Base-by-base conservation (phyloP, 2,113 vertebrate genomes). In the Paramisgurnus dabryanus region DNA sequence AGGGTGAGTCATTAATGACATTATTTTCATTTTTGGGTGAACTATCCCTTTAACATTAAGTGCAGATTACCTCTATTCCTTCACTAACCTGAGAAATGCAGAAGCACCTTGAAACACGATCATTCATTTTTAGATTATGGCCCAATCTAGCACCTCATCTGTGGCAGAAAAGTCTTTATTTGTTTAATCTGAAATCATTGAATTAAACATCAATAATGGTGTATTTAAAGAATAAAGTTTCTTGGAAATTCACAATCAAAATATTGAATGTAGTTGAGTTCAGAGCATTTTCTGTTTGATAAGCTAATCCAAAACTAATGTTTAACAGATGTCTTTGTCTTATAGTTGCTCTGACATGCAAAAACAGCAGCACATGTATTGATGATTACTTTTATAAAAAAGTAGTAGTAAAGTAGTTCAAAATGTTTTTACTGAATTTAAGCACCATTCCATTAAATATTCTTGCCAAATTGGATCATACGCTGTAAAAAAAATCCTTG, bases 251-350 rank as follows among this genome's bases (percentile, higher is more conserved):
- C 17, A 58, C 55, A 58, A 58, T 58, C 55, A 53, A 34, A 76
- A 39, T 17, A n/a, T 50, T 53, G 58, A 80, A 60, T 71, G 40
- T 76, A 76, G 39, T 68, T 34, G 27, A 9, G n/a, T 41, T 63
- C 50, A 63, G 7, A 69, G 49, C 11, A 39, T 73, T 47, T 72
- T 73, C 34, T 34, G 53, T n/a, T 79, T 61, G n/a, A 60, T 61
- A 81, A 69, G 57, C 79, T 70, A 81, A 83, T 64, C 18, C 43
- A 79, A 84, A 87, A 76, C 50, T 9, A 78, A 65, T 76, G 61
- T 50, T 53, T 53, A 65, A n/a, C 43, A 8, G 8, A 12, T 64
- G 18, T 50, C 15, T 11, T 17, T 40, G 0, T 15, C 43, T 41
- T 22, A 43, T 66, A 67, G 4, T 70, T 18, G 10, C 39, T 72